A percentile compares a stretch with the other conserved stretches of the same genome.
phyloP scores from a whole-genome alignment of 2,113 vertebrate species.

The Lasiurus borealis region DNA sequence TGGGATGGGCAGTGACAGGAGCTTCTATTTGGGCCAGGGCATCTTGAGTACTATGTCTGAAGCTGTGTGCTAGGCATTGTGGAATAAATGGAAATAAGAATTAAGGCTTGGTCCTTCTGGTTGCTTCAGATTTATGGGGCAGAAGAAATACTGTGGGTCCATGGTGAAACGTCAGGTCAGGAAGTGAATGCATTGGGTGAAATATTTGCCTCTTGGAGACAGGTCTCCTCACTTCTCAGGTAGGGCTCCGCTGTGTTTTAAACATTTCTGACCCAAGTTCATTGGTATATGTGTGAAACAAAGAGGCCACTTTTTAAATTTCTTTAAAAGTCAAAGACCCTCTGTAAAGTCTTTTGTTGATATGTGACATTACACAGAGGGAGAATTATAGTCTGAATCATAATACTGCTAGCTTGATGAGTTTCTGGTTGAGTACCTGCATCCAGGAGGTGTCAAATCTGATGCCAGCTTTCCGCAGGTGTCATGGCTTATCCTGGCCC shows the following conservation, averaged over 20 bases:
- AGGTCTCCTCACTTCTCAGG: background rate
- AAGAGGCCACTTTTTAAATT: background rate
- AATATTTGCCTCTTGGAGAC: background rate
- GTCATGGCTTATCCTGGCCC: background rate
- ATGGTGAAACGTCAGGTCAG: background rate
- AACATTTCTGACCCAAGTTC: background rate
- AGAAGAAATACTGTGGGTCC: background rate
- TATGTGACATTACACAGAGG: background rate
- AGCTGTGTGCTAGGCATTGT: background rate
- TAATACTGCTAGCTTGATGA: background rate
- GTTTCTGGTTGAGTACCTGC: background rate
- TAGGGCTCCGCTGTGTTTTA: background rate
- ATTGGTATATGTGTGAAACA: background rate
- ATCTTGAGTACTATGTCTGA: background rate
- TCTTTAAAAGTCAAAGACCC: constrained; percentile 3
- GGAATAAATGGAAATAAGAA: background rate
- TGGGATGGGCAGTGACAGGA: background rate
- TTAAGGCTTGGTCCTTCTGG: background rate
- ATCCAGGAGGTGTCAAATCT: background rate
- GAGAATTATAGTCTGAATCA: background rate
- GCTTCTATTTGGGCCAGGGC: background rate
- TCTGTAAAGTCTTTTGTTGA: background rate
- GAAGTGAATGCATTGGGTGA: background rate
- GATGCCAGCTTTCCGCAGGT: background rate
- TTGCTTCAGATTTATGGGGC: background rate